Percentiles rank a stretch among this genome's conserved stretches.
Evolutionary conservation across 2,888 invertebrate species (phyloP).

Genomic region (Lissonota sp.): DNA sequence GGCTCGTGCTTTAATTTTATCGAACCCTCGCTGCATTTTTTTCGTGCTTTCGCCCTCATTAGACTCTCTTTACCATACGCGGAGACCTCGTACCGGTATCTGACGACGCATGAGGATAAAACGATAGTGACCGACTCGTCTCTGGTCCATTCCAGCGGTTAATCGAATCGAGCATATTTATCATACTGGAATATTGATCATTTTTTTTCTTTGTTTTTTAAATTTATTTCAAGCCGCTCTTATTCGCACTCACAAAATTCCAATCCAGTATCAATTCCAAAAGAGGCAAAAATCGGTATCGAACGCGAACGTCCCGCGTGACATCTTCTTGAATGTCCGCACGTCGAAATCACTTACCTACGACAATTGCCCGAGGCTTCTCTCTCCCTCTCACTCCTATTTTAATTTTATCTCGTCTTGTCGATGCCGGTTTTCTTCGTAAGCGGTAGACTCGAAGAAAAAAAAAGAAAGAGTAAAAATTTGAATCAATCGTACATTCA

Average conservation of each 20-base stretch:
- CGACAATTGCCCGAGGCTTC: conserved; percentile 77
- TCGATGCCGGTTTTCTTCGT: conserved; percentile 65
- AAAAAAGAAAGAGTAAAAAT: neutral
- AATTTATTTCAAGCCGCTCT: no score
- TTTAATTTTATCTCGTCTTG: conserved; percentile 44
- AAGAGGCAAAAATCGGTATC: conserved; percentile 25
- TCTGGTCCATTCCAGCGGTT: conserved; percentile 21
- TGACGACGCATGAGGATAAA: conserved; percentile 19
- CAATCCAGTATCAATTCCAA: neutral
- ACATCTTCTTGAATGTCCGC: conserved; percentile 44
- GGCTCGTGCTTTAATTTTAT: no score
- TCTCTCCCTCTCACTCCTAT: neutral
- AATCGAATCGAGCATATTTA: conserved; percentile 38
- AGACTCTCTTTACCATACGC: no score
- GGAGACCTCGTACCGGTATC: no score
- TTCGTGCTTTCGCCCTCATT: no score
- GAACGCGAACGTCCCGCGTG: conserved; percentile 45
- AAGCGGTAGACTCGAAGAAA: neutral
- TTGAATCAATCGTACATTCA: no score
- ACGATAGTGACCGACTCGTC: conserved; percentile 39
- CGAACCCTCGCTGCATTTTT: no score
- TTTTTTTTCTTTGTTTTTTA: neutral
- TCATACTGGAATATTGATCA: conserved; percentile 8
- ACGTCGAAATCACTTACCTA: conserved; percentile 78
- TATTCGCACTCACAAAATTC: neutral